A percentile compares a stretch with the other conserved stretches of the same genome.
phyloP scores from a whole-genome alignment of 2,888 invertebrate species.

The Crematogaster levior region DNA sequence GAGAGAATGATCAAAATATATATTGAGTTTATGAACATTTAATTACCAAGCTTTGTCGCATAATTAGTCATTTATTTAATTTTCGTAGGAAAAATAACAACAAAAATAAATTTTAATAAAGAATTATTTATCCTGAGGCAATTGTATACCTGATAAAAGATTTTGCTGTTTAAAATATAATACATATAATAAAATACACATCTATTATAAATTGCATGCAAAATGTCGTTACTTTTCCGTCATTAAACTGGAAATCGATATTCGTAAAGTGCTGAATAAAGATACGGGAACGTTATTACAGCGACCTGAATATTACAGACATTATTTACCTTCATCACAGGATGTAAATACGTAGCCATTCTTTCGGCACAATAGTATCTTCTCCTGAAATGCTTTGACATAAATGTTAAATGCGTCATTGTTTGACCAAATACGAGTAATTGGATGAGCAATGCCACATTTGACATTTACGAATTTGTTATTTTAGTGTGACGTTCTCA shows the following conservation, averaged over 20 bases:
- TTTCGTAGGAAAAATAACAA: not conserved
- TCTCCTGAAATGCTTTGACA: not conserved
- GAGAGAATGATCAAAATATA: not conserved
- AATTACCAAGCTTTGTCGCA: not conserved
- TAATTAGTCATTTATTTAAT: not conserved
- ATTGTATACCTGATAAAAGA: not conserved
- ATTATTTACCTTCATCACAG: constrained; percentile 33
- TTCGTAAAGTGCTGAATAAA: constrained; percentile 30
- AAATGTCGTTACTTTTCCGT: constrained; percentile 3
- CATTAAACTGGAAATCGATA: constrained; percentile 27
- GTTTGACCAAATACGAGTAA: constrained; percentile 16
- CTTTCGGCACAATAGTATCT: not conserved
- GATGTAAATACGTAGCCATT: not conserved
- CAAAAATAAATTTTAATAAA: not conserved
- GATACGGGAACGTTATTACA: constrained; percentile 37
- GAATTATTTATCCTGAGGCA: not conserved
- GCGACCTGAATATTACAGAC: constrained; percentile 47
- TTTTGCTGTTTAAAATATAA: not conserved
- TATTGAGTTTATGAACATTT: not conserved
- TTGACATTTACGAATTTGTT: not conserved
- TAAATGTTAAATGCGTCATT: constrained; percentile 13
- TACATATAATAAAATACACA: too few species aligned
- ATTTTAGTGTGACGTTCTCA: not conserved
- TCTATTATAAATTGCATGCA: not conserved
- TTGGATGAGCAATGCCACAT: constrained; percentile 7